Evolutionary conservation across 2,797 vertebrate species (phyloP).

Genomic region (Chloroceryle amazona): DNA sequence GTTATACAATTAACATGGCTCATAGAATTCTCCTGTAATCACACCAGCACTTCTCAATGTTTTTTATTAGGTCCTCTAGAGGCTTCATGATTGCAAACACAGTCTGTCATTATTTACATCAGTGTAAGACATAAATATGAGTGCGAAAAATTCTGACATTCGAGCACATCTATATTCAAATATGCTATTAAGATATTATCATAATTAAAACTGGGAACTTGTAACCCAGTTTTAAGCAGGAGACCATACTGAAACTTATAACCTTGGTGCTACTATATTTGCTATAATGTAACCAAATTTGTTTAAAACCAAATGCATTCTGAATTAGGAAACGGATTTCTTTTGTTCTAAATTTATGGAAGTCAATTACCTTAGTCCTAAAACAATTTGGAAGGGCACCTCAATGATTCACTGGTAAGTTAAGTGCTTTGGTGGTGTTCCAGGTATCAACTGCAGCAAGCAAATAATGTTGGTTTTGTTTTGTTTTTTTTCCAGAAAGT

Average conservation of each 20-base stretch:
- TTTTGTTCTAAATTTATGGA: conserved; percentile 20
- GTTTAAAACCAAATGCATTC: not conserved
- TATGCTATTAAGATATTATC: not conserved
- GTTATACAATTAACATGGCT: not conserved
- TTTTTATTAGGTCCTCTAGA: not conserved
- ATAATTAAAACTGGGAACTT: not conserved
- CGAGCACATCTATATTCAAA: not conserved
- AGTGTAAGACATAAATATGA: not conserved
- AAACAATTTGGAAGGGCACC: conserved; percentile 22
- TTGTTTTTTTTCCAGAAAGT: not conserved
- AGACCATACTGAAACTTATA: not conserved
- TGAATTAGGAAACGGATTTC: not conserved
- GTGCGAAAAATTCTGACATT: not conserved
- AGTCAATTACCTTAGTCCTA: not conserved
- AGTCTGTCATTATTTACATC: not conserved
- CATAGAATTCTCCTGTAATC: not conserved
- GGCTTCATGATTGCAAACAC: not conserved
- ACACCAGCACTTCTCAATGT: not conserved
- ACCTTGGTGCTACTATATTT: not conserved
- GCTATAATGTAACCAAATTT: not conserved
- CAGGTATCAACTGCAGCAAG: not conserved
- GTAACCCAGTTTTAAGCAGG: not conserved
- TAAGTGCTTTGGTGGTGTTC: conserved; percentile 9
- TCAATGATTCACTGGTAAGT: conserved; percentile 34
- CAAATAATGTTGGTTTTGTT: not conserved